Percentiles rank a stretch among this genome's conserved stretches.
phyloP scores from a whole-genome alignment of 2,113 vertebrate genomes.

The Tylochromis polylepis region DNA sequence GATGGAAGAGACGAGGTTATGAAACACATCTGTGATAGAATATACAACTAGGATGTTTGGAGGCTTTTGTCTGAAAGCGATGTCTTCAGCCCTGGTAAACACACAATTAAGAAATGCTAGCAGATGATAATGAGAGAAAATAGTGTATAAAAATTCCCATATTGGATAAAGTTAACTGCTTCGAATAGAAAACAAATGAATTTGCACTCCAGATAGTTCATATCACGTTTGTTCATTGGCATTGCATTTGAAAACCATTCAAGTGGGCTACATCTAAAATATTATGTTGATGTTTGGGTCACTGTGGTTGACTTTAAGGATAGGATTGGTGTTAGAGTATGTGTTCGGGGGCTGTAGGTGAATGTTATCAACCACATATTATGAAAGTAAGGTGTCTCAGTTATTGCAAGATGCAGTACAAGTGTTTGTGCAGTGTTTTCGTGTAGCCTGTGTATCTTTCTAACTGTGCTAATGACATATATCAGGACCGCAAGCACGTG shows the following conservation, averaged over 20 bases:
- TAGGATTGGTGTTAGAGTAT: background rate
- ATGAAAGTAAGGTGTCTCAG: background rate
- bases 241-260: background rate
- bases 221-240: background rate
- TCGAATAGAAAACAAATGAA: background rate
- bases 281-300: background rate
- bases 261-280: background rate
- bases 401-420: background rate
- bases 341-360: background rate
- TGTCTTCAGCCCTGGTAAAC: background rate
- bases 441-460: background rate
- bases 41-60: background rate
- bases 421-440: background rate
- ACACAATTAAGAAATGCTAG: background rate
- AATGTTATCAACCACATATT: background rate
- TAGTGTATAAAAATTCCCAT: background rate
- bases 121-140: background rate
- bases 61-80: background rate
- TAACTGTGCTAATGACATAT: background rate
- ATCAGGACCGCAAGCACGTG: background rate
- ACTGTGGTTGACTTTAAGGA: background rate
- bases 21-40: slow-evolving; percentile 21
- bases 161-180: background rate
- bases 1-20: background rate
- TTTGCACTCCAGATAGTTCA: background rate